Evolutionary conservation across 30 jellyfish, hydroid and myxozoan genomes (phyloP), one percentile per base, ranked within the genome.

Genomic region (Aurelia coerulea): DNA sequence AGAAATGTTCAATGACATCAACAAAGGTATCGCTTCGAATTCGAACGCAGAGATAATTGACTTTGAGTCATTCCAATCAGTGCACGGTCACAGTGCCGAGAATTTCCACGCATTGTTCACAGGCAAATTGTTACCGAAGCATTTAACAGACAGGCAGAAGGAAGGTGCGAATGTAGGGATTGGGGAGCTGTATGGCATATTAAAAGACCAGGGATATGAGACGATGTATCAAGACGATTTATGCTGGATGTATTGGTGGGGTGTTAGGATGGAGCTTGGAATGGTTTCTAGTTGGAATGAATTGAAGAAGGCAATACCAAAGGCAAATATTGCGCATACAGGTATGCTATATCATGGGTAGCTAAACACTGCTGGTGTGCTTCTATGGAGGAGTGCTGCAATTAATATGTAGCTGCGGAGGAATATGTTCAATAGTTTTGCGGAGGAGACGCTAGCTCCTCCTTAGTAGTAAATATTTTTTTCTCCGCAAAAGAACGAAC

Each of bases 21-120:
- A 95, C 80, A 31, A 46, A 34, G 66, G 50, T 18, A 9, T 13
- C 11, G 29, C 74, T 5, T 62, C 87, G 7, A 33, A 66, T 5
- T 62, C 87, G 7, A 33, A 66, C 19, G 86, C 96, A 6, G 99
- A 95, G 69, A 84, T 95, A 5, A 33, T 95, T 3, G 99, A 95
- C 73, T 95, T 85, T 69, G 91, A 90, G 84, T 46, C 76, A 16
- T 95, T 88, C 52, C 99, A 95, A 77, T 77, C 99, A 13, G 88
- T 95, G 46, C 97, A 95, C 42, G 99, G 99, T 15, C 99, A 95
- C 82, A 89, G 94, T 66, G 95, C 96, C 4, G 99, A 86, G 83
- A 95, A 95, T 74, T 59, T 60, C 84, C 97, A 77, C 29, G 97
- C 92, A 17, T 80, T 95, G 16, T 95, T 81, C 65, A 89, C 99